phyloP scores from a whole-genome alignment of 2,888 invertebrate genomes.

The Agrenia bidenticulata region DNA sequence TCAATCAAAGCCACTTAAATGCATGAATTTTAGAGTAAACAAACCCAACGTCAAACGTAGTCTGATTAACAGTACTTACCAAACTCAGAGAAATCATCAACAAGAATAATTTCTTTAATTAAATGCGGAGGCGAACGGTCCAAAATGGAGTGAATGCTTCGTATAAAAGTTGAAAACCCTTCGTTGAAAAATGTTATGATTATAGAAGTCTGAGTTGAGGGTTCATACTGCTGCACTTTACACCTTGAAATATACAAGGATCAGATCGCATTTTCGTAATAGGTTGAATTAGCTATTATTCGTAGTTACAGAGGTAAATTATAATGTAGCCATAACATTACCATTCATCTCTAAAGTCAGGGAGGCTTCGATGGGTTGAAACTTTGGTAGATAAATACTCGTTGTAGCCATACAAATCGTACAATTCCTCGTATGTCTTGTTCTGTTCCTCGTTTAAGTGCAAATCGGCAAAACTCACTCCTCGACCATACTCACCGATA shows the following conservation, averaged over 20 bases:
- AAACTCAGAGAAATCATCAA: constrained; percentile 95
- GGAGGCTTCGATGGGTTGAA: constrained; percentile 22
- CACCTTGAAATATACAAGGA: too few relatives aligned
- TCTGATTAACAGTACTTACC: too few relatives aligned
- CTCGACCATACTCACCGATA: constrained; percentile 7
- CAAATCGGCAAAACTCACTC: neutral
- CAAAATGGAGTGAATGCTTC: constrained; percentile 93
- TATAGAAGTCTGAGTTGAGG: constrained; percentile 18
- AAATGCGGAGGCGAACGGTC: constrained; percentile 89
- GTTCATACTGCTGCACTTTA: constrained; percentile 11
- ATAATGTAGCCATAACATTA: constrained; percentile 5
- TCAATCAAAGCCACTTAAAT: neutral
- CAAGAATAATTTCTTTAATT: constrained; percentile 89
- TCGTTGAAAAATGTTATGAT: constrained; percentile 29
- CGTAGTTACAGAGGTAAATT: too few relatives aligned
- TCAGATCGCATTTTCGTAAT: too few relatives aligned
- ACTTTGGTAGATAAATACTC: constrained; percentile 13
- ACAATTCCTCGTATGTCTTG: constrained; percentile 2
- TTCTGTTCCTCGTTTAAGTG: neutral
- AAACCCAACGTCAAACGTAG: too few relatives aligned
- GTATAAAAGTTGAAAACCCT: constrained; percentile 57
- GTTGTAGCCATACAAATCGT: constrained; percentile 24
- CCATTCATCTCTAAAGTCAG: constrained; percentile 25
- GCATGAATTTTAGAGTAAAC: neutral
- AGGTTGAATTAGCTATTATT: too few relatives aligned